Evolutionary conservation across 1,140 invertebrate genomes (phyloP).

Genomic region (Sitobion miscanthi): DNA sequence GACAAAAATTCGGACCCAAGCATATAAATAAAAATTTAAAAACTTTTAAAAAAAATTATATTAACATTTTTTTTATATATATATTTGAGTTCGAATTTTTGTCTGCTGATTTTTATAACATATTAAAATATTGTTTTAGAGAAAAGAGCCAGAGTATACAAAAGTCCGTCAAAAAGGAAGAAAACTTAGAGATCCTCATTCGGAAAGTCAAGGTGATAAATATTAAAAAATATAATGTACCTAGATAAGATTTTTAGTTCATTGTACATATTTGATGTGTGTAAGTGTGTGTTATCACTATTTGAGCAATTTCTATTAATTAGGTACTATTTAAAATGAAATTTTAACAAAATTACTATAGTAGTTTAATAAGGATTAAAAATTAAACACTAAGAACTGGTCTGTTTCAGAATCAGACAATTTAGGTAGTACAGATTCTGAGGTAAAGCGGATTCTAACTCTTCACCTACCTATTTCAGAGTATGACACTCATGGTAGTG

Average conservation of each 20-base stretch:
- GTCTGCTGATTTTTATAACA: too few species aligned
- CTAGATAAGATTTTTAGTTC: neutral
- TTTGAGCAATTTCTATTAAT: neutral
- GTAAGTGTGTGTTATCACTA: neutral
- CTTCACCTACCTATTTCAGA: slow-evolving; percentile 87
- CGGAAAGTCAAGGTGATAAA: slow-evolving; percentile 79
- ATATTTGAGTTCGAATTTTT: too few species aligned
- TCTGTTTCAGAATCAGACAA: slow-evolving; percentile 81
- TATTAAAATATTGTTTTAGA: slow-evolving; percentile 63
- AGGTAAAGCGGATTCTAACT: slow-evolving; percentile 86
- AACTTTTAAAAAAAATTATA: too few species aligned
- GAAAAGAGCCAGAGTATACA: slow-evolving; percentile 80
- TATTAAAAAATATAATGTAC: neutral
- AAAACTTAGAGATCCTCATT: slow-evolving; percentile 76
- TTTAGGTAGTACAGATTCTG: slow-evolving; percentile 83
- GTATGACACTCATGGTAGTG: slow-evolving; percentile 79
- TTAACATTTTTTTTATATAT: too few species aligned
- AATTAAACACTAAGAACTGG: slow-evolving; percentile 32
- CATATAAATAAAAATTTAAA: too few species aligned
- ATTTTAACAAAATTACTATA: neutral
- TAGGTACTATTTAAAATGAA: neutral
- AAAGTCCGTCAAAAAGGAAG: slow-evolving; percentile 81
- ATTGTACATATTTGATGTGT: neutral
- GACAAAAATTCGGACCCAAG: too few species aligned
- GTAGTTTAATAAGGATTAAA: neutral